phyloP scores from a whole-genome alignment of 2,888 invertebrate species.

The Lepeophtheirus nordmannii region DNA sequence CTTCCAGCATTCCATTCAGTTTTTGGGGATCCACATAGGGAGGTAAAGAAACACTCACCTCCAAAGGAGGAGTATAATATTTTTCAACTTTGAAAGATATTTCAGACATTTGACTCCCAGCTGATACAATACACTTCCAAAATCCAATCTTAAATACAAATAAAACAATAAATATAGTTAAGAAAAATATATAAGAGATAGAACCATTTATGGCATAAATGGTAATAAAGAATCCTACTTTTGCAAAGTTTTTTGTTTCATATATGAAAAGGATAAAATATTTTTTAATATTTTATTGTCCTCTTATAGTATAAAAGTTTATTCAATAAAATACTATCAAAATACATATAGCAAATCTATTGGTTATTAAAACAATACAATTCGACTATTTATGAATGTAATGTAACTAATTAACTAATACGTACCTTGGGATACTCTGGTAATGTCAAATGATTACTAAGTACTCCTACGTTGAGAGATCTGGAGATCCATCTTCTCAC shows the following conservation, averaged over 20 bases:
- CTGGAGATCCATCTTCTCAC: conserved; percentile 36
- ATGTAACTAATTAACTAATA: no score
- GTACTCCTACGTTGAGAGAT: conserved; percentile 35
- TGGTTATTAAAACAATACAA: no score
- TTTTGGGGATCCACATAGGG: conserved; percentile 30
- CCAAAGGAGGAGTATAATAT: conserved; percentile 34
- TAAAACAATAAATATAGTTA: background rate
- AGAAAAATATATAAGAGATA: no score
- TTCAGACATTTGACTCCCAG: conserved; percentile 33
- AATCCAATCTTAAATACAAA: conserved; percentile 29
- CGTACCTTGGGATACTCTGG: conserved; percentile 33
- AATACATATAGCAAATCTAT: no score
- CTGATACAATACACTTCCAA: conserved; percentile 35
- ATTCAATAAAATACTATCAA: no score
- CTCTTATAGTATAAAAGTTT: no score
- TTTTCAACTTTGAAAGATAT: conserved; percentile 34
- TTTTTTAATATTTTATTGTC: no score
- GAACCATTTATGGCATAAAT: no score
- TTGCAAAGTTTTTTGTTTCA: no score
- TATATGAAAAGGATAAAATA: no score
- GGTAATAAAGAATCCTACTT: no score
- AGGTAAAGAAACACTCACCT: conserved; percentile 33
- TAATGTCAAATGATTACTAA: conserved; percentile 33
- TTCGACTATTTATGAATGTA: no score
- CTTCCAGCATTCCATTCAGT: conserved; percentile 28